Conservation (phyloP, 1,140 invertebrate species). For the Panagrolaimus sp. region DNA sequence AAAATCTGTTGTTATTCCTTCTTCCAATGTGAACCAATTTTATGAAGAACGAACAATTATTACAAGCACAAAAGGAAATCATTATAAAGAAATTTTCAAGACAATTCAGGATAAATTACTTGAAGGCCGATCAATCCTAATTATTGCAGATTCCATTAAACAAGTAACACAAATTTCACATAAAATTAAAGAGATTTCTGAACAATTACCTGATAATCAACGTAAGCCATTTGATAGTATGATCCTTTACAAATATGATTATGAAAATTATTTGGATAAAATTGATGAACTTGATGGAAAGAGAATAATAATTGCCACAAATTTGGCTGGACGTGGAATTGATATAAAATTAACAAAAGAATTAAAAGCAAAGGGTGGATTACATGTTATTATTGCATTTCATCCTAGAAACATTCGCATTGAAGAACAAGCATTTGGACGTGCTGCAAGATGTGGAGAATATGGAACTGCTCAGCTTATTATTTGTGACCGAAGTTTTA, state of each 20-base stretch:
- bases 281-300: neutral
- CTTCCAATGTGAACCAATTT: neutral
- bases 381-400: slow-evolving; percentile 13
- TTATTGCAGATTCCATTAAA: neutral
- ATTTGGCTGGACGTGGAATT: slow-evolving; percentile 19
- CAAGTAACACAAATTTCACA: neutral
- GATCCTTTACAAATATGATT: neutral
- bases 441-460: neutral
- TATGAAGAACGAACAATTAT: neutral
- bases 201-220: too few species aligned
- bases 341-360: neutral
- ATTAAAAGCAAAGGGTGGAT: neutral
- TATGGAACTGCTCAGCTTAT: neutral
- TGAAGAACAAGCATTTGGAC: slow-evolving; percentile 6
- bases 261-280: neutral
- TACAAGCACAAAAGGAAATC: neutral
- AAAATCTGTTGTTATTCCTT: neutral
- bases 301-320: neutral
- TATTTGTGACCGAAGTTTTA: neutral
- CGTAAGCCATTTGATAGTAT: too few species aligned
- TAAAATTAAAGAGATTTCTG: neutral
- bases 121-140: neutral
- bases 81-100: too few species aligned
- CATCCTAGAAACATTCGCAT: neutral
- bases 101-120: neutral